These are phyloP conservation scores for mouse (Mus musculus) DNA, from an alignment of 2,113 vertebrate genomes.

Conservation along the genomic window DNA sequence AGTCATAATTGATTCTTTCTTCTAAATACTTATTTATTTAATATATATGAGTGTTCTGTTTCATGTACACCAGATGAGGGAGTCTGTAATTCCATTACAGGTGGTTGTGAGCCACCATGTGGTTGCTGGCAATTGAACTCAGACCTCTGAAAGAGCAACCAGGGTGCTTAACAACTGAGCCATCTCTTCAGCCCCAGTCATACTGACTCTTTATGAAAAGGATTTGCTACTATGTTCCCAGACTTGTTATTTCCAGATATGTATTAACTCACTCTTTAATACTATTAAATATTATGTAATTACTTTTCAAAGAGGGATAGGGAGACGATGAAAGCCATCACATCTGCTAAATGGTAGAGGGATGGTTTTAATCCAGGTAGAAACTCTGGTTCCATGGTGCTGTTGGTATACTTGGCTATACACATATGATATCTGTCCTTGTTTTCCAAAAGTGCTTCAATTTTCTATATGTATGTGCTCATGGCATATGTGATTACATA, in stretches of 20 bases:
- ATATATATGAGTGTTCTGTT: too few relatives aligned
- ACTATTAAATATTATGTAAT: not conserved
- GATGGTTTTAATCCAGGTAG: not conserved
- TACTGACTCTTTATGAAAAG: not conserved
- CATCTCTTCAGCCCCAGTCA: not conserved
- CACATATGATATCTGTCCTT: too few relatives aligned
- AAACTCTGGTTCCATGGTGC: not conserved
- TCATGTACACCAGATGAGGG: too few relatives aligned
- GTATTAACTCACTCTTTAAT: not conserved
- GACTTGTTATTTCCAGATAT: not conserved
- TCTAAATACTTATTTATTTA: too few relatives aligned
- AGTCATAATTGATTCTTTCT: not conserved
- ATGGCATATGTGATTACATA: not conserved
- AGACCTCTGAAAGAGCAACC: too few relatives aligned
- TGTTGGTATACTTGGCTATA: not conserved
- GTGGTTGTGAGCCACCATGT: too few relatives aligned
- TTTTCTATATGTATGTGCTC: not conserved
- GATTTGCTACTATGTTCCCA: not conserved
- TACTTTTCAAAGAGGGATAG: conserved; percentile 2
- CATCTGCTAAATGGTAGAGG: not conserved
- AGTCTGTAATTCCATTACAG: too few relatives aligned
- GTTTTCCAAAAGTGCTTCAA: not conserved
- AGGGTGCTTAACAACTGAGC: too few relatives aligned
- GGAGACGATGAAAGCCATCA: not conserved
- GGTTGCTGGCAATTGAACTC: too few relatives aligned